These are phyloP conservation scores for Paracentrotus lividus DNA, from an alignment of 53 echinoderm and acorn worm species.

Conservation along the genomic window DNA sequence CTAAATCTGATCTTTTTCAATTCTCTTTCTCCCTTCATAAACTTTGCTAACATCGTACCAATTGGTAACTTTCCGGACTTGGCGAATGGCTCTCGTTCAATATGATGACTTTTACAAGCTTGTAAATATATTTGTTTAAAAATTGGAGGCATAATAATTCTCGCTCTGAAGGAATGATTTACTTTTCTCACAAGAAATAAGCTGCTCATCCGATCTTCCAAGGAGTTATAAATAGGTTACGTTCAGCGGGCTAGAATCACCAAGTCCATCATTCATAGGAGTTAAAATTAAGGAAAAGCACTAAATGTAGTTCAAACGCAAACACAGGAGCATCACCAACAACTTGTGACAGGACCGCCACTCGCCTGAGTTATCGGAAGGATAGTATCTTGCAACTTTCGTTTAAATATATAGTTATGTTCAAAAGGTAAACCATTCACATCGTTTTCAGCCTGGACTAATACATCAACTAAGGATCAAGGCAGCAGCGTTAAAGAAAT, in stretches of 20 bases:
- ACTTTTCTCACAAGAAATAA: background rate
- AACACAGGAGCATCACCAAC: background rate
- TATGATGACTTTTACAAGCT: background rate
- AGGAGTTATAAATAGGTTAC: no score
- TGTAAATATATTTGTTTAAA: background rate
- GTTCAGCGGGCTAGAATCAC: no score
- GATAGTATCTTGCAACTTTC: no score
- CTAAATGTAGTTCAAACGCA: background rate
- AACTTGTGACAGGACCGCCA: background rate
- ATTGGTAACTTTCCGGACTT: background rate
- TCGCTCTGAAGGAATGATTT: background rate
- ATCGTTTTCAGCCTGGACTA: no score
- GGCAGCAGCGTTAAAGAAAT: background rate
- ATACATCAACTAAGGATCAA: background rate
- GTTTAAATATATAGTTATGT: no score
- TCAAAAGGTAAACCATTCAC: no score
- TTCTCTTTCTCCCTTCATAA: no score
- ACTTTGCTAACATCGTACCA: background rate
- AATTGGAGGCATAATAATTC: background rate
- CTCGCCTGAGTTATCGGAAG: background rate
- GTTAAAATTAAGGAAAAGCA: background rate
- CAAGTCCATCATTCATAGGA: no score
- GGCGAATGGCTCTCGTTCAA: background rate
- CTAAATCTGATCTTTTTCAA: no score
- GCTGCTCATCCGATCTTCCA: background rate